Evolutionary conservation across 2,113 vertebrate genomes (phyloP).

Genomic region (Rhabdomys dilectus): DNA sequence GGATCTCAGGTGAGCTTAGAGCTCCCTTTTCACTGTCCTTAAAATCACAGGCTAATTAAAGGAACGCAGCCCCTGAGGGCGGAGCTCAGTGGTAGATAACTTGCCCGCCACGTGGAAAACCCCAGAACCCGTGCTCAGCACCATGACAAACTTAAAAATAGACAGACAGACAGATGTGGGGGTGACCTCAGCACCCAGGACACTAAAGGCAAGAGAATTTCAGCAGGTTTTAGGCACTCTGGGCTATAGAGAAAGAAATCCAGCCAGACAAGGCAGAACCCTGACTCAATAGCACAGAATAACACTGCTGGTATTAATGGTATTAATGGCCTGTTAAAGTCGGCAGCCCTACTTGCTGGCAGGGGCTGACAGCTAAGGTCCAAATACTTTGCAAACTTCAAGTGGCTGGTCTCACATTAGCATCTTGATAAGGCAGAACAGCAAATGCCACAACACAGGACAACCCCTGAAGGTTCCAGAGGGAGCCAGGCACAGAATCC

Average conservation of each 20-base stretch:
- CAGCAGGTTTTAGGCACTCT: neutral
- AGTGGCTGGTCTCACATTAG: neutral
- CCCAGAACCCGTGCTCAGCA: neutral
- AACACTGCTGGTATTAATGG: too few relatives aligned
- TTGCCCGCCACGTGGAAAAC: neutral
- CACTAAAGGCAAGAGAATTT: neutral
- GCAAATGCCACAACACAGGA: neutral
- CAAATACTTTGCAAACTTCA: neutral
- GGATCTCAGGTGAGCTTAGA: neutral
- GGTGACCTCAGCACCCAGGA: neutral
- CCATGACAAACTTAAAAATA: neutral
- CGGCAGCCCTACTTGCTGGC: too few relatives aligned
- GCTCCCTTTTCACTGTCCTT: neutral
- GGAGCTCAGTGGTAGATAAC: neutral
- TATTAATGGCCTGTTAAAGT: too few relatives aligned
- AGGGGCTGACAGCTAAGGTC: neutral
- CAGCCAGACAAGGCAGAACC: neutral
- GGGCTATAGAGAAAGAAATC: neutral
- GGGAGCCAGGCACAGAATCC: neutral
- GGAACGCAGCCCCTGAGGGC: neutral
- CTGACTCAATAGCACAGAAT: neutral
- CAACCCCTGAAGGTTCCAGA: too few relatives aligned
- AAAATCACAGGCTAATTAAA: neutral
- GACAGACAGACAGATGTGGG: neutral
- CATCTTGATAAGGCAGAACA: neutral